Conservation (phyloP, 1,140 invertebrate species). For the Palaemon carinicauda region DNA sequence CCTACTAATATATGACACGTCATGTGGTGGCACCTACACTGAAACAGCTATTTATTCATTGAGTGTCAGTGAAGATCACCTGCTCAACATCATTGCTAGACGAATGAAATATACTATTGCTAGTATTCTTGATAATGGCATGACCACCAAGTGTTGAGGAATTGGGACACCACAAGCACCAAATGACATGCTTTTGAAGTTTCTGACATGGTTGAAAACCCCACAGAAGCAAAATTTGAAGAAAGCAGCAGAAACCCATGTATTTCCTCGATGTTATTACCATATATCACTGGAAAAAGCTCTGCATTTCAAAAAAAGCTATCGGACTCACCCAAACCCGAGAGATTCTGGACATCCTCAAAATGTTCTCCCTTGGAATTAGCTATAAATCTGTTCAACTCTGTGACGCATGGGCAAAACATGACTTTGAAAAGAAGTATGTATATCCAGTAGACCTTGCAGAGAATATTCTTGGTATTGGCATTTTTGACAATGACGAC, state of each 20-base stretch:
- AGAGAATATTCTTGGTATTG: background rate
- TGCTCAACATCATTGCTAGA: background rate
- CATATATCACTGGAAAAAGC: too few relatives aligned
- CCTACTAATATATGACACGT: too few relatives aligned
- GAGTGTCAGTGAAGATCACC: background rate
- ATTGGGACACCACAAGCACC: background rate
- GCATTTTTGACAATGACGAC: conserved; percentile 15
- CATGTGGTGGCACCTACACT: too few relatives aligned
- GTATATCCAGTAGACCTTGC: background rate
- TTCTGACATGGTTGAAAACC: background rate
- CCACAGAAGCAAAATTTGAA: background rate
- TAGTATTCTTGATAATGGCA: background rate
- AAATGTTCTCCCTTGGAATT: background rate
- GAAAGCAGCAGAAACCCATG: background rate
- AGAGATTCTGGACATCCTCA: background rate
- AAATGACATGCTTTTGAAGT: too few relatives aligned
- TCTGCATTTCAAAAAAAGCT: background rate
- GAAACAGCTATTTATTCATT: too few relatives aligned
- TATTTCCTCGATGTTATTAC: background rate
- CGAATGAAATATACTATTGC: background rate
- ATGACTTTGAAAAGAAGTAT: background rate
- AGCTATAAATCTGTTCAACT: background rate
- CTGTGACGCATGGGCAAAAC: background rate
- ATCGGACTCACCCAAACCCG: background rate
- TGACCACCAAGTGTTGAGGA: background rate